Conservation (phyloP, 2,113 vertebrate genomes). For the Syngnathus floridae region DNA sequence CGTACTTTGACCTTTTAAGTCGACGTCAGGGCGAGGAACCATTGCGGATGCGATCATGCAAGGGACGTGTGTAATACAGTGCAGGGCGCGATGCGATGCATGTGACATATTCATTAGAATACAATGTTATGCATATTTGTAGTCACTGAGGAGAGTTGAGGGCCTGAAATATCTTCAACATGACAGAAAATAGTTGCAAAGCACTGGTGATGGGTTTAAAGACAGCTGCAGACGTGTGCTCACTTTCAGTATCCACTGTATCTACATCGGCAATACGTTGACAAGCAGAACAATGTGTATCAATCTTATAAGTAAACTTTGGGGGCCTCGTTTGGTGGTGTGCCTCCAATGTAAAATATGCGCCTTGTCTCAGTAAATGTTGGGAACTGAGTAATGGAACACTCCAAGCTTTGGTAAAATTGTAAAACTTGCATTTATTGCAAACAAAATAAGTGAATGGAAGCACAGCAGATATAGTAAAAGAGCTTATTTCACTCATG, state of each 20-base stretch:
- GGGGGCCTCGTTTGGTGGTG: not conserved
- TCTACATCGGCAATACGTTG: too few relatives aligned
- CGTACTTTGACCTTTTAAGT: not conserved
- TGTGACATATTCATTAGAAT: not conserved
- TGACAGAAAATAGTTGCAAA: too few relatives aligned
- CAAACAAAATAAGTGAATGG: constrained; percentile 54
- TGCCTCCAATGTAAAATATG: not conserved
- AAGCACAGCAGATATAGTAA: constrained; percentile 51
- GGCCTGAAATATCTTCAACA: too few relatives aligned
- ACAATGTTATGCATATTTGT: not conserved
- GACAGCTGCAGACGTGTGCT: too few relatives aligned
- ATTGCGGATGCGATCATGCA: not conserved
- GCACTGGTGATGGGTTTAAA: too few relatives aligned
- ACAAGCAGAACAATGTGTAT: not conserved
- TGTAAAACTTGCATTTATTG: constrained; percentile 54
- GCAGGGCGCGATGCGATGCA: not conserved
- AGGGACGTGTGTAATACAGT: not conserved
- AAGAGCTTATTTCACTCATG: constrained; percentile 51
- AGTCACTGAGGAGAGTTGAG: too few relatives aligned
- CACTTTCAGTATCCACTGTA: too few relatives aligned
- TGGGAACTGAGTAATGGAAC: constrained; percentile 2
- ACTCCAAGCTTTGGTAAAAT: constrained; percentile 8
- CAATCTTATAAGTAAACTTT: not conserved
- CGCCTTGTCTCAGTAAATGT: not conserved
- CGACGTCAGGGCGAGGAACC: constrained; percentile 9